phyloP scores from a whole-genome alignment of 1,140 invertebrate genomes.

The Megalopta genalis region DNA sequence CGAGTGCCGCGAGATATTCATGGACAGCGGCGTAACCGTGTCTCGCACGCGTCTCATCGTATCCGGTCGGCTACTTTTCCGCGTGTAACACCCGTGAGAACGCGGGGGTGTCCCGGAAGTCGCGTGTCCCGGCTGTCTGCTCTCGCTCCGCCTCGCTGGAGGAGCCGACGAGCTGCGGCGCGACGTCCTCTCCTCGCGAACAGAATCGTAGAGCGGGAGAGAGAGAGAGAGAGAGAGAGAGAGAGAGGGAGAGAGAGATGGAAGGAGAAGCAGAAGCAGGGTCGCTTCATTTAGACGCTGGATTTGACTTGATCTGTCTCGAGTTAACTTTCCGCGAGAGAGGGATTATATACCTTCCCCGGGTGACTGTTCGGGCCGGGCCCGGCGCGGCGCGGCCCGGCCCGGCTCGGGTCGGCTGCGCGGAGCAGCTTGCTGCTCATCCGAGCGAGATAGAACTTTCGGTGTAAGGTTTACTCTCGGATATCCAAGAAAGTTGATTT shows the following conservation, averaged over 20 bases:
- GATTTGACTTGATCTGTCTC: conserved; percentile 56
- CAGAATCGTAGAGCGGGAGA: too few species aligned
- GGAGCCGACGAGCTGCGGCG: neutral
- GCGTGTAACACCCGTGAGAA: conserved; percentile 52
- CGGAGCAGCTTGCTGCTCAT: conserved; percentile 36
- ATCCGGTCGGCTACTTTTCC: conserved; percentile 38
- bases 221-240: too few species aligned
- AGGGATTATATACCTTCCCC: conserved; percentile 49
- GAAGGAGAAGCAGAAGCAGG: neutral
- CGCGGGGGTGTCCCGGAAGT: conserved; percentile 14
- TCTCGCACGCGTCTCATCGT: conserved; percentile 18
- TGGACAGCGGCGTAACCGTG: too few species aligned
- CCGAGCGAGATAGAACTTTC: conserved; percentile 43
- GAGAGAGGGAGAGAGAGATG: too few species aligned
- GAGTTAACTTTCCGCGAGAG: conserved; percentile 52
- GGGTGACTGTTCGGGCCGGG: conserved; percentile 10
- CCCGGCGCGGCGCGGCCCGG: too few species aligned
- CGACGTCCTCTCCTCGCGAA: too few species aligned
- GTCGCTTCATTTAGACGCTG: conserved; percentile 28
- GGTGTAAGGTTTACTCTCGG: conserved; percentile 39
- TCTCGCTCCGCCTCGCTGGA: neutral
- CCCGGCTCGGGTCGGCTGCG: neutral
- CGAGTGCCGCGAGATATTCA: too few species aligned
- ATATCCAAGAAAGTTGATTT: conserved; percentile 50
- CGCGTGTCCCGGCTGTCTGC: neutral